A percentile compares a stretch with the other conserved stretches of the same genome.
Conservation (phyloP, 2,113 vertebrate species). For the Osmerus eperlanus region DNA sequence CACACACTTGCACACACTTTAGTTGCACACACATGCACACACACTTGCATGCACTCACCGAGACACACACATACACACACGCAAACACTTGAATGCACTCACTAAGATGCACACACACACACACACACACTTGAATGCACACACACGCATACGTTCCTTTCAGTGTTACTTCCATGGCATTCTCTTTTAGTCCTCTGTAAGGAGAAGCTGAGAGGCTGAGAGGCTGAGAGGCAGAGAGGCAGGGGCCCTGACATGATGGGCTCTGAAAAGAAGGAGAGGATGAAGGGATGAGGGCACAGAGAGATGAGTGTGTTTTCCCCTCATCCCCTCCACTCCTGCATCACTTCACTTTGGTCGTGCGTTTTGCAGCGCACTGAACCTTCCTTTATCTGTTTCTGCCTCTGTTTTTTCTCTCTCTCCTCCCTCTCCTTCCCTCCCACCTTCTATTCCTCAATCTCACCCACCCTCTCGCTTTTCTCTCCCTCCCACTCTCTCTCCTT, state of each 20-base stretch:
- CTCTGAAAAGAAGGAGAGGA: not conserved
- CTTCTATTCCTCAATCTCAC: conserved; percentile 36
- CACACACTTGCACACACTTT: too few relatives aligned
- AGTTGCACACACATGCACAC: not conserved
- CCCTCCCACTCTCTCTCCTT: conserved; percentile 60
- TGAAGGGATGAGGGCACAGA: not conserved
- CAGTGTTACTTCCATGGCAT: not conserved
- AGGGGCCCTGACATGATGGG: not conserved
- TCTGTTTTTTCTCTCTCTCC: conserved; percentile 15
- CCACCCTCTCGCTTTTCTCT: conserved; percentile 48
- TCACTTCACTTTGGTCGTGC: not conserved
- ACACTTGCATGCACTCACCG: not conserved
- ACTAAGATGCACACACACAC: not conserved
- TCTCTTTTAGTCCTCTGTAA: not conserved
- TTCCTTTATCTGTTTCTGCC: not conserved
- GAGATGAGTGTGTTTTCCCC: not conserved
- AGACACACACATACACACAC: not conserved
- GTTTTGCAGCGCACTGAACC: not conserved
- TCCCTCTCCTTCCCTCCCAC: conserved; percentile 19
- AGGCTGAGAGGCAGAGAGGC: not conserved
- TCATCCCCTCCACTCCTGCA: not conserved
- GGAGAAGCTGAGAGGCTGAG: too few relatives aligned
- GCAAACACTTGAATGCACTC: not conserved
- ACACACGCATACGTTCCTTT: not conserved
- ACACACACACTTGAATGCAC: not conserved